Base-by-base conservation (phyloP, 37 sponge, comb jelly and placozoan genomes). In the Hexactinellida sp. region DNA sequence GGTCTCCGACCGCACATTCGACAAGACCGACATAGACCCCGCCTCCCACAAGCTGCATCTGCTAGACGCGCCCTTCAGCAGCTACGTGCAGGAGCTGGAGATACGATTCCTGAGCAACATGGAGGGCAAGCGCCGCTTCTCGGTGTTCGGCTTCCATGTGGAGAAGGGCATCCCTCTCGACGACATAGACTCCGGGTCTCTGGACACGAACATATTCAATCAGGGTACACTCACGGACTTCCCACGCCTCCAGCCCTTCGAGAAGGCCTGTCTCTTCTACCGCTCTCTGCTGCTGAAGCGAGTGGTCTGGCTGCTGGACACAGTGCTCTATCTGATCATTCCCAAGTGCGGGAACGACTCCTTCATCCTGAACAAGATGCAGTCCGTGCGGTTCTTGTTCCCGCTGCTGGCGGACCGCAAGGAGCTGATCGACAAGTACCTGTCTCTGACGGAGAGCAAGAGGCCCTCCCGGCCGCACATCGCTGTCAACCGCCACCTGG, bases 401-500 rank as follows among this genome's bases (percentile, higher is more conserved):
- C 95, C 92, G 0, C 88, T 94, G 10, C 83, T 91, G 36, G 36
- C 37, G 0, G 38, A 55, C 24, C 83, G 95, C 0, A 91, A 91
- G 55, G 86, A 38, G 36, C 36, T 91, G 86, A 91, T 94, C 36
- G 55, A 84, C n/a, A 76, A 91, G 36, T 54, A 90, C 38, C 82
- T 94, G 38, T 47, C 84, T 24, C 85, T 55, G 23, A 91, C 90
- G 0, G 39, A 86, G 38, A 55, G 83, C 54, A 87, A 82, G 36
- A 28, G 88, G 21, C 86, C 91, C 9, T 83, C 83, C 0, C 54
- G 84, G 0, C 95, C 95, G 0, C 37, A 84, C 28, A 38, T 94
- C 19, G 87, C 86, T 88, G 91, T 94, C 88, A 89, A 94, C 89
- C 88, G 95, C 1, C 86, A 89, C n/a, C 47, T 87, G 16, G 95